Evolutionary conservation across 2,797 vertebrate species (phyloP), one percentile per base, ranked within the genome.

Genomic region (Coendou prehensilis): DNA sequence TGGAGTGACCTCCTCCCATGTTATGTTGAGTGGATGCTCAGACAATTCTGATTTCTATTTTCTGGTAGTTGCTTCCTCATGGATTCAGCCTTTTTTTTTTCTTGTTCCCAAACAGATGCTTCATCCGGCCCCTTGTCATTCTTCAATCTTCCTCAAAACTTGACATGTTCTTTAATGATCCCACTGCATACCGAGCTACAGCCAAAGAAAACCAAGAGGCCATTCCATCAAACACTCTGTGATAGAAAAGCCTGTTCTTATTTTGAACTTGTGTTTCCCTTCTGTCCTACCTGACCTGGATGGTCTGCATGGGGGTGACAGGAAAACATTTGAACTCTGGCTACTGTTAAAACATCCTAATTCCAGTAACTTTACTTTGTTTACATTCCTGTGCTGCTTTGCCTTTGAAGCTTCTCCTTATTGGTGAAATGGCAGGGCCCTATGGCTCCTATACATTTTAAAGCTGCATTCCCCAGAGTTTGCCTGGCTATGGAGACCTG

Each of bases 401-500:
- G 82, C 85, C 96, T 97, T 98, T 98, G 98, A 98, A 98, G 96
- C 87, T 87, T 54, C 52, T 96, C 64, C 75, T 97, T 91, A 92
- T 96, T 95, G 97, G 95, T 96, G 91, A 97, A 33, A 75, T 87
- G 93, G 86, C 28, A 73, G 98, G 95, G 81, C 63, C 96, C 85
- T 96, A 83, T 97, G 94, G 97, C 98, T 98, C 75, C 91, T 95
- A 97, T 98, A 96, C 97, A 90, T 98, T 98, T 98, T 98, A 97
- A 97, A 98, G 69, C 96, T 73, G 89, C 98, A 95, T 98, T 98
- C 98, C 97, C 83, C 93, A 88, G 98, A 98, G 98, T 98, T 98
- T 96, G 88, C 97, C 97, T 97, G 64, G 96, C 96, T 94, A 93
- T 97, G 98, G 98, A 98, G 98, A 98, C 98, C 98, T 98, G 98